Evolutionary conservation across 2,797 vertebrate species (phyloP).

Genomic region (Buphagus erythrorhynchus): DNA sequence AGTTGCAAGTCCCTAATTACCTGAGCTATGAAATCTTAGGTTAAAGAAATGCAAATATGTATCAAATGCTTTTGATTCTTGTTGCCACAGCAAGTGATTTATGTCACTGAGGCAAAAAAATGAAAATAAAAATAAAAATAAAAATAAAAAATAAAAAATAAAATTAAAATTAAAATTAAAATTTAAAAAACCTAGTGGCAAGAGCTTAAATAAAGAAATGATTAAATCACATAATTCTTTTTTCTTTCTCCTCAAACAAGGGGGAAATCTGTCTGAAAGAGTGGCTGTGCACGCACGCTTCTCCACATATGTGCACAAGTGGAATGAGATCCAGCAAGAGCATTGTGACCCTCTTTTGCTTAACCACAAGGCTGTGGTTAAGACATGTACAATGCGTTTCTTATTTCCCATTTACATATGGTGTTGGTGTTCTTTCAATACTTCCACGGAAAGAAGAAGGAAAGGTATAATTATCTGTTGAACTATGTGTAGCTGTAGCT

Average conservation of each 20-base stretch:
- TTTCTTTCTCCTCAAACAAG: background rate
- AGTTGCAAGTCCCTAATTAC: background rate
- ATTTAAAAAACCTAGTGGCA: background rate
- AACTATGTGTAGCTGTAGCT: background rate
- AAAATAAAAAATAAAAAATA: background rate
- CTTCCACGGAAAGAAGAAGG: background rate
- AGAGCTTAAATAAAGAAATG: conserved; percentile 23
- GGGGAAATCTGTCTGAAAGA: background rate
- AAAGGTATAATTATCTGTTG: background rate
- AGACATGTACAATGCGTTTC: background rate
- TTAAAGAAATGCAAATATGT: conserved; percentile 1
- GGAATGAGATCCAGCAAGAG: background rate
- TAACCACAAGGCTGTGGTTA: background rate
- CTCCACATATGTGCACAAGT: background rate
- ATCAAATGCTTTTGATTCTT: background rate
- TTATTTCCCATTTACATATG: background rate
- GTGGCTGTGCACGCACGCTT: background rate
- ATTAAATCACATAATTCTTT: background rate
- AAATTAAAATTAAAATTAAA: background rate
- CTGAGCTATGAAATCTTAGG: background rate
- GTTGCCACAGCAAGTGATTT: background rate
- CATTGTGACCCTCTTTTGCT: background rate
- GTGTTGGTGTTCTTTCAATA: background rate
- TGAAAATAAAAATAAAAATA: background rate
- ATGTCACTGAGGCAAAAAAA: background rate